Conservation (phyloP, 2,888 invertebrate genomes). For the Amiota minor region DNA sequence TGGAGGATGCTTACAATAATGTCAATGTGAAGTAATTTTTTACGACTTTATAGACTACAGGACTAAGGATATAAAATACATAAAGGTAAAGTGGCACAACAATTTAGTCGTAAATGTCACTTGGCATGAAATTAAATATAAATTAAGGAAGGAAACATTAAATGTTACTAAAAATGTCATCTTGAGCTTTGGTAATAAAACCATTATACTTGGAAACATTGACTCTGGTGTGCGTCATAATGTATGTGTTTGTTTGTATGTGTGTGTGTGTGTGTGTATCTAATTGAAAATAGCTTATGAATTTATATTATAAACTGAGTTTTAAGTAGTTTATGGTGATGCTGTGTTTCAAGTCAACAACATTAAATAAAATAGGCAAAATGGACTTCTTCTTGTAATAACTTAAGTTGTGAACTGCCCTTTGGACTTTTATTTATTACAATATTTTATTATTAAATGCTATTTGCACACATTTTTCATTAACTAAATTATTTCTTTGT, state of each 20-base stretch:
- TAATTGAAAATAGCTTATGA: slow-evolving; percentile 1
- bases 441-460: too few relatives aligned
- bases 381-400: too few relatives aligned
- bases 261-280: neutral
- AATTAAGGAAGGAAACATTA: neutral
- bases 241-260: too few relatives aligned
- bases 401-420: too few relatives aligned
- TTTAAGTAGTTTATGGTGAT: too few relatives aligned
- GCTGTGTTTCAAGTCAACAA: too few relatives aligned
- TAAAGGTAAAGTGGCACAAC: neutral
- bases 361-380: too few relatives aligned
- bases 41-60: neutral
- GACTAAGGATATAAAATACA: neutral
- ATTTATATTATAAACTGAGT: slow-evolving; percentile 14
- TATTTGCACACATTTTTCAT: too few relatives aligned
- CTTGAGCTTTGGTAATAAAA: neutral
- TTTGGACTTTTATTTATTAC: too few relatives aligned
- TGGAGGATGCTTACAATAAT: neutral
- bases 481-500: too few relatives aligned
- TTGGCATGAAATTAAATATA: slow-evolving; percentile 5
- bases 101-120: slow-evolving; percentile 10
- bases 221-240: too few relatives aligned
- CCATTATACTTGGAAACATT: neutral
- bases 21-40: neutral
- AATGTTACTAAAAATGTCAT: neutral